Evolutionary conservation across 2,797 vertebrate species (phyloP).

Genomic region (Clarias platycephalus): DNA sequence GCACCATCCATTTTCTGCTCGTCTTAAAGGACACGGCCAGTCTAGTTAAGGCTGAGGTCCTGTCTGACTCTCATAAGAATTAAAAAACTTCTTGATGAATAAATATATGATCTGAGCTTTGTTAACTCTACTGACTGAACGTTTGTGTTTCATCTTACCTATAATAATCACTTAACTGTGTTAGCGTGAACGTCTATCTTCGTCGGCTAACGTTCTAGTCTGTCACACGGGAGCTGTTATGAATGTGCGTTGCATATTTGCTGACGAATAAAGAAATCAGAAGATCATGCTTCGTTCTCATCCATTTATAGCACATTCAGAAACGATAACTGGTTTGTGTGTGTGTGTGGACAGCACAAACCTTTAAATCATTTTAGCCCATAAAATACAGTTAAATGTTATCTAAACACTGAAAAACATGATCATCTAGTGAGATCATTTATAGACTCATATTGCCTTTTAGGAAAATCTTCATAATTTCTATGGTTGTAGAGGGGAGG

Average conservation of each 20-base stretch:
- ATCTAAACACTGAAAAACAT: constrained; percentile 3
- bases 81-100: neutral
- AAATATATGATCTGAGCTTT: neutral
- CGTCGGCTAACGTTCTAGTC: neutral
- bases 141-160: neutral
- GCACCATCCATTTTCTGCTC: neutral
- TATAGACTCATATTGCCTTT: neutral
- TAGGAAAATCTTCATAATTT: neutral
- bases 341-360: constrained; percentile 13
- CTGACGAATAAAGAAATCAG: constrained; percentile 10
- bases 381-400: constrained; percentile 20
- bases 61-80: too few relatives aligned
- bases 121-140: neutral
- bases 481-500: neutral
- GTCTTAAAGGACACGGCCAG: neutral
- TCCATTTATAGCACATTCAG: constrained; percentile 10
- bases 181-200: neutral
- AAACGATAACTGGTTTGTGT: neutral
- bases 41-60: neutral
- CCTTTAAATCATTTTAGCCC: neutral
- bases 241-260: constrained; percentile 29
- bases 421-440: neutral
- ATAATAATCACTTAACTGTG: neutral
- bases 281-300: constrained; percentile 36
- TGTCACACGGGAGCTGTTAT: neutral